Evolutionary conservation across 1,140 invertebrate genomes (phyloP).

Genomic region (Ceratosolen fusciceps): DNA sequence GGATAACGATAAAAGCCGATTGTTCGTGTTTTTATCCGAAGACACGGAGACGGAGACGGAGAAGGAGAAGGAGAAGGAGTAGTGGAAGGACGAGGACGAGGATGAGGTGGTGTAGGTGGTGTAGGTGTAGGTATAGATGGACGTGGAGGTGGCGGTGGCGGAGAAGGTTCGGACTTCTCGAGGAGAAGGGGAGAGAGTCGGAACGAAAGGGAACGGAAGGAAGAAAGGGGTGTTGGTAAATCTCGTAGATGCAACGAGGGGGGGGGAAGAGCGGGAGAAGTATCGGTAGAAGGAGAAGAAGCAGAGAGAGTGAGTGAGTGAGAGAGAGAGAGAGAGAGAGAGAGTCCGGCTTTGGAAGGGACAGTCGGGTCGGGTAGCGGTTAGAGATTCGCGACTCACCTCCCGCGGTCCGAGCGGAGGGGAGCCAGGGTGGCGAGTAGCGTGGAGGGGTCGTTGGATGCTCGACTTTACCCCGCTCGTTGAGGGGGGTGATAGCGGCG

Average conservation of each 20-base stretch:
- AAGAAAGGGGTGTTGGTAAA: constrained; percentile 49
- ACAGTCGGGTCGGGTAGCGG: no score
- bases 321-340: neutral
- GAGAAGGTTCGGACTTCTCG: neutral
- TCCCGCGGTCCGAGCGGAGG: neutral
- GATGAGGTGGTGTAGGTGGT: no score
- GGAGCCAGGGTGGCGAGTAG: neutral
- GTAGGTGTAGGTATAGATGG: no score
- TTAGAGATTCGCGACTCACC: neutral
- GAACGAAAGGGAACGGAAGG: constrained; percentile 49
- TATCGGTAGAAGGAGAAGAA: constrained; percentile 43
- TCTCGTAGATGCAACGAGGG: neutral
- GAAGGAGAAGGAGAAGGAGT: constrained; percentile 49
- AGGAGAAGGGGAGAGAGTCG: neutral
- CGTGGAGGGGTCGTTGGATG: constrained; percentile 44
- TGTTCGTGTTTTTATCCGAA: constrained; percentile 71
- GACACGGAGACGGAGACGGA: constrained; percentile 52
- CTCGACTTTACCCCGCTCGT: constrained; percentile 33
- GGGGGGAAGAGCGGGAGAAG: constrained; percentile 11
- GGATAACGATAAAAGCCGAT: constrained; percentile 68
- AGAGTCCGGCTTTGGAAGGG: neutral
- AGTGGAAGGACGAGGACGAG: no score
- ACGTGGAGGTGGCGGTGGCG: constrained; percentile 45
- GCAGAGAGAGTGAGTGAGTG: neutral
- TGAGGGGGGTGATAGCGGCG: constrained; percentile 15